These are phyloP conservation scores for Lasioglossum calceatum DNA, from an alignment of 2,888 invertebrate genomes.

Conservation along the genomic window DNA sequence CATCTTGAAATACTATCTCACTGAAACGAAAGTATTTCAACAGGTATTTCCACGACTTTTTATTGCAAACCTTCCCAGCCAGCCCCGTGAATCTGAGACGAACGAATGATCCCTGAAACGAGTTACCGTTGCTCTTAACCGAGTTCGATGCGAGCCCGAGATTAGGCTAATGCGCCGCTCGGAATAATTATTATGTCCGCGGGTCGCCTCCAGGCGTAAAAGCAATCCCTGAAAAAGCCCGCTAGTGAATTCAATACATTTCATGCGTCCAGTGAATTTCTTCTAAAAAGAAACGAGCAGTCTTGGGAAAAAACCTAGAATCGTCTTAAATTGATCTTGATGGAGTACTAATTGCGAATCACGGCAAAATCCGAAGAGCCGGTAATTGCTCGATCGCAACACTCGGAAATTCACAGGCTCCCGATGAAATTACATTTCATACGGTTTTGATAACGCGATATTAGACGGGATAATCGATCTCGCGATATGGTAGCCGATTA, in stretches of 20 bases:
- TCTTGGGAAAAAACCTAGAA: not conserved
- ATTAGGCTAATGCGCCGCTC: slow-evolving; percentile 73
- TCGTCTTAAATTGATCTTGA: not conserved
- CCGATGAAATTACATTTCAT: not conserved
- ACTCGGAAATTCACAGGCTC: not conserved
- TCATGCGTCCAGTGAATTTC: not conserved
- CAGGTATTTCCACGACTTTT: not conserved
- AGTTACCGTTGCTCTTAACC: slow-evolving; percentile 79
- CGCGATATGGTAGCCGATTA: not conserved
- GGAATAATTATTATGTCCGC: slow-evolving; percentile 73
- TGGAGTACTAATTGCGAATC: slow-evolving; percentile 13
- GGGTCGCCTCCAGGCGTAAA: not conserved
- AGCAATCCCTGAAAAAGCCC: not conserved
- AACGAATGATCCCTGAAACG: slow-evolving; percentile 64
- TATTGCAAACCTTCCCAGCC: not conserved
- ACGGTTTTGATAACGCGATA: not conserved
- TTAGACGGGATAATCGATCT: not conserved
- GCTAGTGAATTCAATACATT: slow-evolving; percentile 23
- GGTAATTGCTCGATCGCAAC: not conserved
- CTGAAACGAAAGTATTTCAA: not conserved
- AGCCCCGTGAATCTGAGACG: not conserved
- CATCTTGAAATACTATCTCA: not conserved
- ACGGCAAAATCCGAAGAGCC: not conserved
- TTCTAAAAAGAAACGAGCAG: not conserved
- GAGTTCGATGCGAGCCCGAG: slow-evolving; percentile 74